Percentiles rank a stretch among this genome's conserved stretches.
Conservation (phyloP, 92 coral and sea anemone species). For the Muricea muricata region DNA sequence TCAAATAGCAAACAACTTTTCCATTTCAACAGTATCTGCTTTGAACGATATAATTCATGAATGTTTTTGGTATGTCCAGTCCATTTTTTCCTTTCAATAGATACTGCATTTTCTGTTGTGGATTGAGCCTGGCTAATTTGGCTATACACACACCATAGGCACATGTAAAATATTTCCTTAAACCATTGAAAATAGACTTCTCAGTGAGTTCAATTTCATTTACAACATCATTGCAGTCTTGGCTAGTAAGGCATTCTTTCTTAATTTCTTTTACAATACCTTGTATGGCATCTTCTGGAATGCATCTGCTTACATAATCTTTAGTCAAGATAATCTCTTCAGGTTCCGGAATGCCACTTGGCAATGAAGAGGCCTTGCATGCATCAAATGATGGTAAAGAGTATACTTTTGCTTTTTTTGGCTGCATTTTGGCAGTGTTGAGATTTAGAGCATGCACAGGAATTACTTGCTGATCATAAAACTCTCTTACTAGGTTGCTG, state of each 20-base stretch:
- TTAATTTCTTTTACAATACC: slow-evolving; percentile 8
- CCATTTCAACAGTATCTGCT: slow-evolving; percentile 44
- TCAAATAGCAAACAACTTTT: slow-evolving; percentile 29
- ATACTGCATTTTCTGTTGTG: not conserved
- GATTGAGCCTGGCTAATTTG: slow-evolving; percentile 13
- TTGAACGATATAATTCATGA: slow-evolving; percentile 28
- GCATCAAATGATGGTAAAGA: slow-evolving; percentile 1
- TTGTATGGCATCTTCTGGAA: slow-evolving; percentile 11
- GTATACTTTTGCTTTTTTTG: not conserved
- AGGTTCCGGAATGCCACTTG: slow-evolving; percentile 13
- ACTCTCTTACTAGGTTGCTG: slow-evolving; percentile 16
- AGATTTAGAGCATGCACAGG: not conserved
- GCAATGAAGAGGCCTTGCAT: not conserved
- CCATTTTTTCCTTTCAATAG: slow-evolving; percentile 32
- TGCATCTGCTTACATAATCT: not conserved
- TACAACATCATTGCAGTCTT: not conserved
- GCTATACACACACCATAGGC: slow-evolving; percentile 40
- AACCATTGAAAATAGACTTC: slow-evolving; percentile 1
- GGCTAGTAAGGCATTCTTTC: slow-evolving; percentile 8
- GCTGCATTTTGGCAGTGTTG: not conserved
- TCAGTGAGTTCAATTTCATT: not conserved
- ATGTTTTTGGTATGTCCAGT: slow-evolving; percentile 24
- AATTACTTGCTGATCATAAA: slow-evolving; percentile 4
- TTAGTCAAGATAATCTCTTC: not conserved
- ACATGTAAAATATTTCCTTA: slow-evolving; percentile 28